Evolutionary conservation across 2,113 vertebrate genomes (phyloP), one percentile per base, ranked within the genome.

Genomic region (Proteles cristata): DNA sequence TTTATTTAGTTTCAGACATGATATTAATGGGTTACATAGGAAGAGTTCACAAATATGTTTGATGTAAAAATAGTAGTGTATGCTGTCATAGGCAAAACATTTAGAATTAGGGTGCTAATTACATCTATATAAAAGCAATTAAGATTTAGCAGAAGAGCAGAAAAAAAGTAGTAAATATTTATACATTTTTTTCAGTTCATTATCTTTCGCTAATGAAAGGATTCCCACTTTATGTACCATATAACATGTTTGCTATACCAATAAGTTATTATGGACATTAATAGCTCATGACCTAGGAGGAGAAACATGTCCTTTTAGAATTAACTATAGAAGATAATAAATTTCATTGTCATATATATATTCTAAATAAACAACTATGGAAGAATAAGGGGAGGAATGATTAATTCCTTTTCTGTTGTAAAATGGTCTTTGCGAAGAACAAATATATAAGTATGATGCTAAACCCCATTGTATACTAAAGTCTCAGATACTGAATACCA

Each of bases 101-200:
- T 76, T 81, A 94, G 19, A 93, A 93, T 88, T 93, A 61, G 28
- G 0, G 17, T 81, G 6, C 2, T 96, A 93, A 97, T 85, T 88
- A 65, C 26, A 82, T 94, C 96, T 94, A 91, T 17, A 82, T 80
- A 69, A 85, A 76, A 80, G 15, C 23, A 90, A 83, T 87, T 97
- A 93, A 76, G 17, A 88, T 58, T 93, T 84, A 80, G 19, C n/a
- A 88, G 45, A 84, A 82, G 28, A 53, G 33, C 1, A 79, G 39
- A 45, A 10, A 48, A 48, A 76, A 91, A 43, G 2, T 80, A 23
- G 33, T 89, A 76, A 94, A 74, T 43, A 73, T 53, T 82, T 48
- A 77, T 19, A 2, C 11, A 48, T 43, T 68, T 43, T 53, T 88
- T 91, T 77, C 11, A 94, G 11, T 45, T 88, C 19, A 86, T 77